Evolutionary conservation across 2,888 invertebrate genomes (phyloP), one percentile per base, ranked within the genome.

Genomic region (Campoletis raptor): DNA sequence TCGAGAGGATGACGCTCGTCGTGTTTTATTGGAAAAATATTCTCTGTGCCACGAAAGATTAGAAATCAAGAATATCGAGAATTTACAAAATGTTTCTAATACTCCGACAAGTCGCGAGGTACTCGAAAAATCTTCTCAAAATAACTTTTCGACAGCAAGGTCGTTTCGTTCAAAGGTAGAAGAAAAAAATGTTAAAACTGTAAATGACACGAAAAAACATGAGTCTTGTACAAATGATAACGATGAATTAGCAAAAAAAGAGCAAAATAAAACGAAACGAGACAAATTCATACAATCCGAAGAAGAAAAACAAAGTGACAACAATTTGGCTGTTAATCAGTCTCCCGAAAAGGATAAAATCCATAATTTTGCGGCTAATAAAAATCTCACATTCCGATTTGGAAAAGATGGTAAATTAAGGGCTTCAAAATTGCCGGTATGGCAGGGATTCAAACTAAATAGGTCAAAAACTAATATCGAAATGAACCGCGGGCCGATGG

Each of bases 381-480:
- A 24, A 24, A 30, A 10, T 12, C 0, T 21, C 9, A 15, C 15
- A 18, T 61, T 61, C 5, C 24, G 15, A 30, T 61, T 48, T 24
- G 48, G n/a, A 2, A 79, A 48, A 61, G 42, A 64, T 12, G 7
- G 15, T 54, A 54, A 36, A 6, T 9, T 42, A 12, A 36, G 61
- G 40, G 67, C 74, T 36, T 85, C 85, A 24, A 81, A 67, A 30
- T 78, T 85, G 24, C 85, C 85, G 10, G 78, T 85, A n/a, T 69
- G 85, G 78, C 78, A 37, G 30, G 78, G 78, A 40, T 42, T 36
- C n/a, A 21, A 67, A n/a, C 10, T 37, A 21, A 42, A 66, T 36
- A 72, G 45, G 18, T 42, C 21, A 7, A 52, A 66, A 52, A n/a
- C 37, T 0, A 18, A 15, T 2, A 52, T 30, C 30, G 2, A 45